phyloP scores from a whole-genome alignment of 1,140 invertebrate species.

The Drosophila equinoxialis region DNA sequence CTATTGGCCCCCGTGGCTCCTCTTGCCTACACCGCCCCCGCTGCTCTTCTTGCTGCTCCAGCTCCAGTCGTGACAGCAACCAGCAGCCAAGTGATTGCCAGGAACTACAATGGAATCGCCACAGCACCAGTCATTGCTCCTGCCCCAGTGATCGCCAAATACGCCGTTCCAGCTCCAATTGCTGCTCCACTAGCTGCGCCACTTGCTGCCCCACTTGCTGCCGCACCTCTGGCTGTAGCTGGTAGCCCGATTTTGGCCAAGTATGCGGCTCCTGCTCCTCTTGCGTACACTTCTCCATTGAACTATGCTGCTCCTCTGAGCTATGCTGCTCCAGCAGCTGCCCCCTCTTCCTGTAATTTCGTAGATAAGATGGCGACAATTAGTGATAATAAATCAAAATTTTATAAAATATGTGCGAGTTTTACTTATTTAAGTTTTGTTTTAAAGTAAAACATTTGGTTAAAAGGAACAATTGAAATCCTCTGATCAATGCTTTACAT shows the following conservation, averaged over 20 bases:
- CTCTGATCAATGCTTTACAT: too few relatives aligned
- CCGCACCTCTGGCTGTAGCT: conserved; percentile 42
- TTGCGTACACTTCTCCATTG: conserved; percentile 9
- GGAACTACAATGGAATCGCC: conserved; percentile 82
- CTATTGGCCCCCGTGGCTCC: conserved; percentile 37
- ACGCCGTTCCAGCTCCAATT: conserved; percentile 8
- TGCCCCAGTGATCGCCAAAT: conserved; percentile 22
- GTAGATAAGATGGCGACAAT: too few relatives aligned
- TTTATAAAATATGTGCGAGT: too few relatives aligned
- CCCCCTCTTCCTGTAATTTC: conserved; percentile 13
- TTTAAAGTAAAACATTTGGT: too few relatives aligned
- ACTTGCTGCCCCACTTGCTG: conserved; percentile 20
- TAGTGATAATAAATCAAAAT: too few relatives aligned
- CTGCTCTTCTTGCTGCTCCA: conserved; percentile 67
- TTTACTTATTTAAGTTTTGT: too few relatives aligned
- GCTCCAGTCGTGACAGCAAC: conserved; percentile 81
- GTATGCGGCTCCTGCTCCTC: conserved; percentile 17
- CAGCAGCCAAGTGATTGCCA: conserved; percentile 83
- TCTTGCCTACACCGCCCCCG: conserved; percentile 40
- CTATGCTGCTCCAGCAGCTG: not conserved
- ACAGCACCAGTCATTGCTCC: conserved; percentile 62
- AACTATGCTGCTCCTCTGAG: not conserved
- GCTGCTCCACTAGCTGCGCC: conserved; percentile 39
- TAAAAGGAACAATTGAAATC: too few relatives aligned
- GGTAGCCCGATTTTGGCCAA: conserved; percentile 28